Base-by-base conservation (phyloP, 2,888 invertebrate genomes). In the Scaeva pyrastri region DNA sequence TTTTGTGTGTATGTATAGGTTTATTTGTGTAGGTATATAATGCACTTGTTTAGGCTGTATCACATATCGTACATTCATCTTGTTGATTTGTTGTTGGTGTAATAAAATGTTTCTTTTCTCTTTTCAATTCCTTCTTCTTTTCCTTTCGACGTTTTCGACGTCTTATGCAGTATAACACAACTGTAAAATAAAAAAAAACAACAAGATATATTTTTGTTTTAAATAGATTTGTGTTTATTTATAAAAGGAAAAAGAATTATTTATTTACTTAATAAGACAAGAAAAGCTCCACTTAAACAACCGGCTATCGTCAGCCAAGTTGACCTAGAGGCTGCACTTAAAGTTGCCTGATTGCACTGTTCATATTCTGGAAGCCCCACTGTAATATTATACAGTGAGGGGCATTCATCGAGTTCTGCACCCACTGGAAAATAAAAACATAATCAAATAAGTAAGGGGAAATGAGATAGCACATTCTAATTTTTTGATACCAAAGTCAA, bases 301-400 rank as follows among this genome's bases (percentile, higher is more conserved):
- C 90, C 90, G 7, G 88, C 89, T 21, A 83, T 81, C 74, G 90
- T 89, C 4, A 91, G 82, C 91, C 92, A 91, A 52, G 90, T 71
- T 70, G 88, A 91, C 16, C 89, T 89, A 23, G 89, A 89, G 62
- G 90, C 90, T 2, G 90, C 91, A 84, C 88, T 74, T 78, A 90
- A 52, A 7, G 76, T 76, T 21, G 79, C 83, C 23, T 85, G 80
- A 23, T 90, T 88, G 75, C 91, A 91, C 56, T 88, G 85, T 16
- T 88, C 89, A 78, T 90, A 91, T 58, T 89, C 88, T 50, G 82
- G 79, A 82, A 91, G 89, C 58, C 90, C 89, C 26, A 91, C 88
- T 31, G 92, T 91, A 56, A 88, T 89, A 88, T 91, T 91, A 85
- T 91, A 91, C 88, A 91, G 90, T 89, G 90, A 89, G 81, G 92